These are phyloP conservation scores for Rhipidura dahli DNA, from an alignment of 2,113 vertebrate genomes.

Conservation along the genomic window DNA sequence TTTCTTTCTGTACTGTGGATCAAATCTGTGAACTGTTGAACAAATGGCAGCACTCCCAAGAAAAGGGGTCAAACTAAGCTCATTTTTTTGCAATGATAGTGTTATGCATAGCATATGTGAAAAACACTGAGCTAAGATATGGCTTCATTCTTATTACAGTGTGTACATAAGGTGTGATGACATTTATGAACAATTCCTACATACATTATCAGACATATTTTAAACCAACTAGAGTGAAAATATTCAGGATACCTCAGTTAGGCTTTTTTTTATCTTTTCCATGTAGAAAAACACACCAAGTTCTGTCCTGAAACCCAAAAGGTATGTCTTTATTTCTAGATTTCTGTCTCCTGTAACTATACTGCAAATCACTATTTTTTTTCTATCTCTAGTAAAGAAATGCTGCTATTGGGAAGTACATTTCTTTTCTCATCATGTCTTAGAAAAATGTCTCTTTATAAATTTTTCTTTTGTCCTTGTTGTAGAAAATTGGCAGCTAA, in stretches of 20 bases:
- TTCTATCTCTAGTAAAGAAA: not conserved
- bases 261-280: not conserved
- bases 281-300: not conserved
- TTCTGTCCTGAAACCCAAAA: not conserved
- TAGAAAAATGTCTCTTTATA: not conserved
- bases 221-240: not conserved
- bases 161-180: not conserved
- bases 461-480: not conserved
- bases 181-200: not conserved
- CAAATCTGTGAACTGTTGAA: not conserved
- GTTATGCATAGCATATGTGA: not conserved
- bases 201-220: not conserved
- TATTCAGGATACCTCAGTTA: not conserved
- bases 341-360: not conserved
- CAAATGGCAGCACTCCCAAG: not conserved
- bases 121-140: not conserved
- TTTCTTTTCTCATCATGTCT: not conserved
- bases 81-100: not conserved
- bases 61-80: not conserved
- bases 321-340: not conserved
- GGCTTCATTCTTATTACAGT: not conserved
- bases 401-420: not conserved
- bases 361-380: not conserved
- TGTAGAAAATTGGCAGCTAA: constrained; percentile 30
- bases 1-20: not conserved